Evolutionary conservation across 2,888 invertebrate genomes (phyloP).

Genomic region (Epiblema foenella): DNA sequence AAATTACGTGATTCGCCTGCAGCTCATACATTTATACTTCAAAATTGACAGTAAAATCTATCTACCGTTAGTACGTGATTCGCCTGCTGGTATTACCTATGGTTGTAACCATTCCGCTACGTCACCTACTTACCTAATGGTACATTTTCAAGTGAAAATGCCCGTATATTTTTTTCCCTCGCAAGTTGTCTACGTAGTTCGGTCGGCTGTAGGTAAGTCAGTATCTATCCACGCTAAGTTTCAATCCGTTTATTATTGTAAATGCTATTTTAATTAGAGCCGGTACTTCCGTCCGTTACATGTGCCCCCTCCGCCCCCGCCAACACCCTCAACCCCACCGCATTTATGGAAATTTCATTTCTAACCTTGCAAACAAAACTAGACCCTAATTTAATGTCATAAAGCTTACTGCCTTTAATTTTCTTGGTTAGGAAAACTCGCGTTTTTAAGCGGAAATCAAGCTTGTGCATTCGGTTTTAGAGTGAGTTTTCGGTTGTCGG

Average conservation of each 20-base stretch:
- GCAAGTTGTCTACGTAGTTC: neutral
- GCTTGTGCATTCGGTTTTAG: constrained; percentile 61
- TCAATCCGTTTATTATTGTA: constrained; percentile 38
- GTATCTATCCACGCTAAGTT: constrained; percentile 24
- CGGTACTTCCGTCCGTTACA: constrained; percentile 62
- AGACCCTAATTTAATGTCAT: constrained; percentile 70
- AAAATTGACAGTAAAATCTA: too few species aligned
- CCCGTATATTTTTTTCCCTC: neutral
- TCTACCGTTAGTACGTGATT: too few species aligned
- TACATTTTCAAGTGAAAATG: too few species aligned
- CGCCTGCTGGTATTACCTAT: too few species aligned
- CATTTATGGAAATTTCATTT: constrained; percentile 84
- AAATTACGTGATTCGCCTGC: too few species aligned
- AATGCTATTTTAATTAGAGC: constrained; percentile 44
- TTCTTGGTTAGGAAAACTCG: constrained; percentile 60
- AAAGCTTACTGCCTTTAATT: constrained; percentile 75
- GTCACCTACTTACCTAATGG: too few species aligned
- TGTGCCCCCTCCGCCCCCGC: constrained; percentile 56
- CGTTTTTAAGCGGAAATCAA: constrained; percentile 52
- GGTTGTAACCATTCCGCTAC: too few species aligned
- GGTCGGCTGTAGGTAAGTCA: neutral
- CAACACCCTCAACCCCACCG: constrained; percentile 54
- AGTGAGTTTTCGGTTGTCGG: constrained; percentile 57
- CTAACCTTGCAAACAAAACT: constrained; percentile 73
- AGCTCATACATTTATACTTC: too few species aligned